These are phyloP conservation scores for Acanthosepion esculentum DNA, from an alignment of 2,888 invertebrate genomes.

Conservation along the genomic window DNA sequence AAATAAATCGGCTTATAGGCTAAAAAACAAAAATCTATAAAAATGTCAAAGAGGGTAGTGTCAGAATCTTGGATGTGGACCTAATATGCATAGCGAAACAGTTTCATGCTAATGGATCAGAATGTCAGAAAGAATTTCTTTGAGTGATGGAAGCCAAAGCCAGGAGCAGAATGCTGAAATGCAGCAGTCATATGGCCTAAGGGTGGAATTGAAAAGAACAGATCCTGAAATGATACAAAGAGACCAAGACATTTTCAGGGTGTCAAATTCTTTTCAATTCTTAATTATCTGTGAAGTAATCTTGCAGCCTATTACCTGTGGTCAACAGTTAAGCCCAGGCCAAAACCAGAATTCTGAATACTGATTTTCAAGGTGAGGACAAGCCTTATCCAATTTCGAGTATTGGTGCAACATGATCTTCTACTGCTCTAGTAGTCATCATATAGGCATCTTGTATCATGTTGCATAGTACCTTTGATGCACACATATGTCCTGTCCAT, in stretches of 20 bases:
- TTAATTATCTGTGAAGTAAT: too few relatives aligned
- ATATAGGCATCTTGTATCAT: too few relatives aligned
- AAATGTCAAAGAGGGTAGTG: background rate
- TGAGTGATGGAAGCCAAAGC: background rate
- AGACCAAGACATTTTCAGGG: background rate
- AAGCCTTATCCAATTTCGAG: too few relatives aligned
- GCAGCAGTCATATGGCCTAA: background rate
- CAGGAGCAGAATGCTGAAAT: background rate
- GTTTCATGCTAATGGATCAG: conserved; percentile 8
- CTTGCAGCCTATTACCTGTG: too few relatives aligned
- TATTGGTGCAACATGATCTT: too few relatives aligned
- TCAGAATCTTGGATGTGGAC: background rate
- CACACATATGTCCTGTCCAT: too few relatives aligned
- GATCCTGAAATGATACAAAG: background rate
- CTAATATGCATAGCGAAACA: background rate
- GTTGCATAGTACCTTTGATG: too few relatives aligned
- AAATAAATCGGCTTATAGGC: background rate
- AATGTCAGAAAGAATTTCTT: conserved; percentile 14
- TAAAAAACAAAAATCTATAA: background rate
- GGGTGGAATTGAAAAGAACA: background rate
- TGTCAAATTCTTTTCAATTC: background rate
- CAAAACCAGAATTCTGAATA: too few relatives aligned
- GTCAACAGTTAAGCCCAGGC: too few relatives aligned
- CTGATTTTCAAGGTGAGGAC: too few relatives aligned
- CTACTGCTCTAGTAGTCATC: too few relatives aligned